Percentiles rank a stretch among this genome's conserved stretches.
phyloP scores from a whole-genome alignment of 1,140 invertebrate species.

The Carposina sasakii region DNA sequence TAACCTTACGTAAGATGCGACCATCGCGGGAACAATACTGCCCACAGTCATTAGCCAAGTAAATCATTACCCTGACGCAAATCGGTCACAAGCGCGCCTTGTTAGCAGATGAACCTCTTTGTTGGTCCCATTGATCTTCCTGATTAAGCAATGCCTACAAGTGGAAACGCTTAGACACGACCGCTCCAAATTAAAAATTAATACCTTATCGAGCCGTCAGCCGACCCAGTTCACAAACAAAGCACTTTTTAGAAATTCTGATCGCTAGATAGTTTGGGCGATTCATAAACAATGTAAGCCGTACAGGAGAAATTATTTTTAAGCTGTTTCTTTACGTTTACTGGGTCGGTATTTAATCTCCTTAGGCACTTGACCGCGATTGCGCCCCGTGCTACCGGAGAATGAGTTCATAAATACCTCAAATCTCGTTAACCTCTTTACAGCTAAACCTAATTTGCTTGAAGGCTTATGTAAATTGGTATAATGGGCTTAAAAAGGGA shows the following conservation, averaged over 20 bases:
- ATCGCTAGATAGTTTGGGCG: background rate
- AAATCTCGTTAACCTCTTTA: no score
- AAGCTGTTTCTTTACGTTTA: conserved; percentile 40
- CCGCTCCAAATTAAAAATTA: conserved; percentile 41
- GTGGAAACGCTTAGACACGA: conserved; percentile 20
- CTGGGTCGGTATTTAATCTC: conserved; percentile 39
- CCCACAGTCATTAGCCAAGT: conserved; percentile 37
- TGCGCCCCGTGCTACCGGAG: no score
- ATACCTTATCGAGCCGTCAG: conserved; percentile 27
- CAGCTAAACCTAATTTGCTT: no score
- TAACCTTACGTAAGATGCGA: conserved; percentile 46
- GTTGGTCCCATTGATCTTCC: conserved; percentile 23
- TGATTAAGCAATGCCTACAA: conserved; percentile 25
- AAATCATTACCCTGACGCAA: conserved; percentile 53
- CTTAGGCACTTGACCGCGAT: conserved; percentile 53
- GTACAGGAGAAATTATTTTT: conserved; percentile 24
- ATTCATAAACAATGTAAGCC: conserved; percentile 10
- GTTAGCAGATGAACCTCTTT: no score
- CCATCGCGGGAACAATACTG: conserved; percentile 50
- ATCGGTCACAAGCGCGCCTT: conserved; percentile 39
- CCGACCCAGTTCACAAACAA: conserved; percentile 27
- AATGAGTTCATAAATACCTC: no score
- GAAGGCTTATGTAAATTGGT: no score
- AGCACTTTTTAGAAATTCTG: conserved; percentile 11
- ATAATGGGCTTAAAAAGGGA: no score